Percentiles rank a stretch among this genome's conserved stretches.
phyloP scores from a whole-genome alignment of 2,888 invertebrate genomes.

The Zygaena filipendulae region DNA sequence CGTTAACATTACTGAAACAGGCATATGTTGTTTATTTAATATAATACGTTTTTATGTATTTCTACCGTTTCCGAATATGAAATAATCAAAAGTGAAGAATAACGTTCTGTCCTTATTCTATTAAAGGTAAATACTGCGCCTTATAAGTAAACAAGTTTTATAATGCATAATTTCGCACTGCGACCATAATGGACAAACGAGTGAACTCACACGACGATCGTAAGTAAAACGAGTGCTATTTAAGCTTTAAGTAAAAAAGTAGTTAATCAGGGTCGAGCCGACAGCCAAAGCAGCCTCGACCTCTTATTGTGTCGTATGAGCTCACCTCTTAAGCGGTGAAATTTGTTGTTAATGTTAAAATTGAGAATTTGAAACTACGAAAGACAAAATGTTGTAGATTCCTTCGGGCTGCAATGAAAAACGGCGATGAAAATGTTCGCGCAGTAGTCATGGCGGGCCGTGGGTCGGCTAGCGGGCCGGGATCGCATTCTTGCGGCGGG shows the following conservation, averaged over 20 bases:
- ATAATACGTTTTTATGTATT: too few relatives aligned
- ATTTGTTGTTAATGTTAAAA: too few relatives aligned
- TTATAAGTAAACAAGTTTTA: conserved; percentile 60
- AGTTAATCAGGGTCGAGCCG: conserved; percentile 22
- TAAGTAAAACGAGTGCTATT: conserved; percentile 25
- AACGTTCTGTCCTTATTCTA: conserved; percentile 35
- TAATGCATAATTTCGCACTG: conserved; percentile 49
- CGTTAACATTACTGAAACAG: too few relatives aligned
- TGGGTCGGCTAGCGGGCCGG: too few relatives aligned
- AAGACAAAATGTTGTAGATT: too few relatives aligned
- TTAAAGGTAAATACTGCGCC: conserved; percentile 46
- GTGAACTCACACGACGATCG: conserved; percentile 30
- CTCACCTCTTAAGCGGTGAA: too few relatives aligned
- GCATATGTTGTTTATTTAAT: too few relatives aligned
- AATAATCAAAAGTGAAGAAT: too few relatives aligned
- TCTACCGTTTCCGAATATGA: too few relatives aligned
- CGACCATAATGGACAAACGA: conserved; percentile 43
- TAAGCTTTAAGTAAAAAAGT: conserved; percentile 29
- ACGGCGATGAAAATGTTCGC: conserved; percentile 28
- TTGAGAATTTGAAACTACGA: too few relatives aligned
- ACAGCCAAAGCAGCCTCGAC: conserved; percentile 16
- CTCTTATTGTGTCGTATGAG: conserved; percentile 21
- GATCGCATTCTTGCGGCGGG: conserved; percentile 27
- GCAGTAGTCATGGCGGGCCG: too few relatives aligned
- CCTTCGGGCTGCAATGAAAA: conserved; percentile 26